Base-by-base conservation (phyloP, 2,113 vertebrate species). In the Phoenicopterus ruber region DNA sequence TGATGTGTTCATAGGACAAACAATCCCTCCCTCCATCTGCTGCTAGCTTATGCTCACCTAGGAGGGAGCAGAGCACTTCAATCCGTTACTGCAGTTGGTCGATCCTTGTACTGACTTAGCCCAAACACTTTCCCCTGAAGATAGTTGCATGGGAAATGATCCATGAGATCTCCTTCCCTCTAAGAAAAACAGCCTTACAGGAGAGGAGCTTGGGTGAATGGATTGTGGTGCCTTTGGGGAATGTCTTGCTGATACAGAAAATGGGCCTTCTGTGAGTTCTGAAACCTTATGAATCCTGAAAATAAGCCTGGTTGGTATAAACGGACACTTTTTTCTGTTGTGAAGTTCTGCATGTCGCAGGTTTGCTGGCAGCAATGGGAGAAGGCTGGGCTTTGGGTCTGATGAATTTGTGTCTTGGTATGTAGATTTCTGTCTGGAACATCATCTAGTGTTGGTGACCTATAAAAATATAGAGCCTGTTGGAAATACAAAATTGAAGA, bases 21-120 rank as follows among this genome's bases (percentile, higher is more conserved):
- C 87, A 90, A 34, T 77, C 71, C 92, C 87, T 91, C 82, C 93
- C 76, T 94, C 83, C 78, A 84, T 91, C 92, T 96, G 88, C 86
- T 96, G 42, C 66, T 38, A 44, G 49, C 65, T 85, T 86, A 57
- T 80, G 72, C 69, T 94, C 62, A 83, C 93, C 83, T 95, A 63
- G 62, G 40, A 82, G 80, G 50, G 82, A 91, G 71, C 65, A 74
- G 88, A 76, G 50, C 54, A 6, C 81, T 93, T 93, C 50, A 78
- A 6, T 50, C 42, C 3, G 3, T 44, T 88, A 21, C 81, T 88
- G 49, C 78, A 90, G 59, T 17, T 86, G 74, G 57, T 83, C 1
- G 0, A 14, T 90, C 21, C 34, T 36, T 54, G 15, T 52, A 47
- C 58, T 81, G 74, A 19, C 66, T 81, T 38, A 69, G 67, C 34